Evolutionary conservation across 1,140 invertebrate species (phyloP), one percentile per base, ranked within the genome.

Genomic region (Lethocerus indicus): DNA sequence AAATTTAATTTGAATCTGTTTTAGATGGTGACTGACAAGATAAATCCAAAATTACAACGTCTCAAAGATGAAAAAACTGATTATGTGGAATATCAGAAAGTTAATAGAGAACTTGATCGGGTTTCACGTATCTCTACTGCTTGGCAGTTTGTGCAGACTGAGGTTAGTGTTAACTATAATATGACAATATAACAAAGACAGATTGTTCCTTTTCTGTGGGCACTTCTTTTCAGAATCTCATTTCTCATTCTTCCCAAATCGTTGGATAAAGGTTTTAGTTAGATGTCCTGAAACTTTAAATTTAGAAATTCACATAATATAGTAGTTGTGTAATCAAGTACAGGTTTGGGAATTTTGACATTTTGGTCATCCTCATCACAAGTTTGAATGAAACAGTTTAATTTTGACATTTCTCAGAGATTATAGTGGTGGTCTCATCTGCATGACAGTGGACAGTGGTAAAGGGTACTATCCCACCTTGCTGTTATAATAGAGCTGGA

Each of bases 31-130:
- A 75, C 72, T 47, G 89, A 95, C 66, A 87, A 93, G 61, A 85
- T 96, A 36, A 76, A 74, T 20, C 92, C 93, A 0, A 90, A 82
- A 60, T 64, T 97, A 40, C 73, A 80, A 26, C 92, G 88, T 64
- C 64, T 97, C 23, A 83, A 87, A 60, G 76, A 87, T 53, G 91
- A 98, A 60, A 70, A 87, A 36, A 68, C 75, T 1, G 79, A 83
- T 50, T 95, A 87, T 64, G 69, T 90, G 39, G 88, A 96, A 63
- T 95, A 81, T 61, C 87, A 94, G 64, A 82, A 87, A 58, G 70
- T 86, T 5, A 76, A 81, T 54, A 70, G 90, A 54, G 88, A 95
- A 64, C 63, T 94, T 20, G 88, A 96, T 56, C 81, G 89, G 60
- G 73, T 90, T 29, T 78, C 73, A 18, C 78, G 79, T 59, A 73